phyloP scores from a whole-genome alignment of 2,113 vertebrate species.

The Spea bombifrons region DNA sequence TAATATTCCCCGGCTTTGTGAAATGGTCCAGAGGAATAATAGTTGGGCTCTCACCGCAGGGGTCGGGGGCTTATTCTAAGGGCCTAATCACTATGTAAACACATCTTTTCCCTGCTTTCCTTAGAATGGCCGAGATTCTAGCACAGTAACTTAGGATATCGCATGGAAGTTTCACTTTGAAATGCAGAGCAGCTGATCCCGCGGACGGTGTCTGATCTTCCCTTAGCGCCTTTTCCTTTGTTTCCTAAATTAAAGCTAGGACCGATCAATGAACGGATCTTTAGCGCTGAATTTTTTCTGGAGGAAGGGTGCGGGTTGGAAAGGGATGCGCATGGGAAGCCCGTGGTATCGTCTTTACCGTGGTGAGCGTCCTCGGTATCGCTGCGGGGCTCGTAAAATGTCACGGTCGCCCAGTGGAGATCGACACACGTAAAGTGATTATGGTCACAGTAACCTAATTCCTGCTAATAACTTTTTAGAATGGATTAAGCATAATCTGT shows the following conservation, averaged over 20 bases:
- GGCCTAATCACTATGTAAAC: slow-evolving; percentile 99
- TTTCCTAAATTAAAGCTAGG: slow-evolving; percentile 71
- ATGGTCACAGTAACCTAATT: background rate
- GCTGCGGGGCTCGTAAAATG: background rate
- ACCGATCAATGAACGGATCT: background rate
- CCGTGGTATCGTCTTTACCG: background rate
- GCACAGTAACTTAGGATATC: slow-evolving; percentile 86
- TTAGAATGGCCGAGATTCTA: slow-evolving; percentile 89
- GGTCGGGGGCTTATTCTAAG: slow-evolving; percentile 99
- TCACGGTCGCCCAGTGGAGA: background rate
- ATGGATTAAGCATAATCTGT: background rate
- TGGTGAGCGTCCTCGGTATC: background rate
- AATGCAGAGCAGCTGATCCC: slow-evolving; percentile 80
- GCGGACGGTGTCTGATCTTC: slow-evolving; percentile 77
- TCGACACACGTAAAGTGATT: background rate
- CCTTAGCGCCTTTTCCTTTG: slow-evolving; percentile 71
- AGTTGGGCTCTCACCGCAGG: slow-evolving; percentile 94
- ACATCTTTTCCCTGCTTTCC: slow-evolving; percentile 95
- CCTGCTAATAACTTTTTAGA: background rate
- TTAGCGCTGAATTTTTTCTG: background rate
- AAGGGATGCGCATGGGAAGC: background rate
- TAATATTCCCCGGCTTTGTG: slow-evolving; percentile 99
- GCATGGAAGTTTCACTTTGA: slow-evolving; percentile 77
- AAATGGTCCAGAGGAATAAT: slow-evolving; percentile 97
- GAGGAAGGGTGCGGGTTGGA: background rate